Conservation (phyloP, 2,888 invertebrate species). For the Drosophila leonis region DNA sequence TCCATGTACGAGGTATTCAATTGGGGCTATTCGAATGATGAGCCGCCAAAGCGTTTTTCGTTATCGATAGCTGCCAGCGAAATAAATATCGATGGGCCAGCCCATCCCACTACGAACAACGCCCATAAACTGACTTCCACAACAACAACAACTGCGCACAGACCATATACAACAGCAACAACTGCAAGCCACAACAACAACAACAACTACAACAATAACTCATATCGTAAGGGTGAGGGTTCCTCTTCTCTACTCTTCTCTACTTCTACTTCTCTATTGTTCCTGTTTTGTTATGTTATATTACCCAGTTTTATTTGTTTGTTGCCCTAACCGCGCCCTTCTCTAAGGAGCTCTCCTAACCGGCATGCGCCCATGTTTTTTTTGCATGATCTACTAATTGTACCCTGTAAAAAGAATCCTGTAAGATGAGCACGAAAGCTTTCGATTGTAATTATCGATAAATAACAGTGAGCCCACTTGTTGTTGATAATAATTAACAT, state of each 20-base stretch:
- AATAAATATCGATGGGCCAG: constrained; percentile 85
- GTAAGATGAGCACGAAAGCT: constrained; percentile 6
- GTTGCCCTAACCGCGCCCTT: constrained; percentile 33
- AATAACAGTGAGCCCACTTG: neutral
- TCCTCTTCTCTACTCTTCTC: constrained; percentile 47
- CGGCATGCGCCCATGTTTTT: constrained; percentile 52
- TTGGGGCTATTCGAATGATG: constrained; percentile 87
- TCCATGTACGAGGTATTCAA: constrained; percentile 91
- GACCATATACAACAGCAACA: constrained; percentile 65
- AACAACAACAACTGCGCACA: constrained; percentile 77
- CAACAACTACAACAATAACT: constrained; percentile 56
- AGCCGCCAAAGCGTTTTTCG: constrained; percentile 85
- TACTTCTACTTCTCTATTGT: constrained; percentile 43
- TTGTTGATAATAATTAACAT: neutral
- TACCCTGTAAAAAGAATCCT: constrained; percentile 11
- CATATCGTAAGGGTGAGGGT: constrained; percentile 85
- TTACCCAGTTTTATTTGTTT: constrained; percentile 26
- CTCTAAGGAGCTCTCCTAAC: constrained; percentile 36
- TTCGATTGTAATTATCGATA: constrained; percentile 19
- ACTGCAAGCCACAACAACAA: constrained; percentile 63
- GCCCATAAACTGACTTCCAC: constrained; percentile 59
- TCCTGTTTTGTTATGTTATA: constrained; percentile 20
- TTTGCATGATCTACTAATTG: constrained; percentile 55
- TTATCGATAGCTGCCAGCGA: constrained; percentile 85
- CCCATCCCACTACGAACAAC: constrained; percentile 49